phyloP scores from a whole-genome alignment of 53 echinoderm and acorn worm species.

The Apostichopus leukothele region DNA sequence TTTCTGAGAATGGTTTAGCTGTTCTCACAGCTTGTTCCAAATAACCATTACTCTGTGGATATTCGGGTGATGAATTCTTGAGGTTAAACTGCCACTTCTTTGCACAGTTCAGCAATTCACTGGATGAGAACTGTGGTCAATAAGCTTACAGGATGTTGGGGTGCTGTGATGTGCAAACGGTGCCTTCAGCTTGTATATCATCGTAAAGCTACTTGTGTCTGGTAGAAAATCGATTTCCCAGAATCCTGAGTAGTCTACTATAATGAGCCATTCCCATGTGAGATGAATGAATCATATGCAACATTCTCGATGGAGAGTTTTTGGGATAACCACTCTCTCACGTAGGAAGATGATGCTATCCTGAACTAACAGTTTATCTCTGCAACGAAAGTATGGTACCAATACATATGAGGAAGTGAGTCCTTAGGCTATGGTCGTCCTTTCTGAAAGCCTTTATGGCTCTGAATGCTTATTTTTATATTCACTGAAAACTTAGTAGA shows the following conservation, averaged over 20 bases:
- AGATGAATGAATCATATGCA: too few relatives aligned
- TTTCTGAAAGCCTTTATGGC: too few relatives aligned
- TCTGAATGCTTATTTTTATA: too few relatives aligned
- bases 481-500: too few relatives aligned
- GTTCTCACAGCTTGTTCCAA: constrained; percentile 4
- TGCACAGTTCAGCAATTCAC: constrained; percentile 49
- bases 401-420: too few relatives aligned
- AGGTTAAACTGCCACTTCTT: constrained; percentile 55
- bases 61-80: constrained; percentile 56
- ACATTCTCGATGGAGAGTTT: too few relatives aligned
- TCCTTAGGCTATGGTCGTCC: too few relatives aligned
- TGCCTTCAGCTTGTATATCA: constrained; percentile 57
- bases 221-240: constrained; percentile 57
- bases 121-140: constrained; percentile 58
- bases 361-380: too few relatives aligned
- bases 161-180: constrained; percentile 63
- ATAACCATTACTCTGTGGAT: constrained; percentile 53
- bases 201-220: constrained; percentile 38
- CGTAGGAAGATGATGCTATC: too few relatives aligned
- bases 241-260: constrained; percentile 30
- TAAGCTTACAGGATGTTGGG: constrained; percentile 49
- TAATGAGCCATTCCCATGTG: too few relatives aligned
- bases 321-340: too few relatives aligned
- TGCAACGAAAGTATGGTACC: too few relatives aligned
- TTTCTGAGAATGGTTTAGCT: constrained; percentile 1